phyloP scores from a whole-genome alignment of 2,113 vertebrate species.

The Oncorhynchus kisutch region DNA sequence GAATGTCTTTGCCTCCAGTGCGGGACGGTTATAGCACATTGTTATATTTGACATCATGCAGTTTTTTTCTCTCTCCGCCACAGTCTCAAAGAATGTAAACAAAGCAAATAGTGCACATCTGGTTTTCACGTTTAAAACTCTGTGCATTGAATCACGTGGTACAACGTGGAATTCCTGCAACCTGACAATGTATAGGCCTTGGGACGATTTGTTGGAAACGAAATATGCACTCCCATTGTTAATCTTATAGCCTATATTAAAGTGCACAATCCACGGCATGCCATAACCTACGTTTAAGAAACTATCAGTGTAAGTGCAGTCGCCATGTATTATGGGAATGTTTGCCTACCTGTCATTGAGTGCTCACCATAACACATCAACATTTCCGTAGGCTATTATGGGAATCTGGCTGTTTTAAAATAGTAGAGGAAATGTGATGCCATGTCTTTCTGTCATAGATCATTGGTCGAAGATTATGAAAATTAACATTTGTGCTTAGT shows the following conservation, averaged over 20 bases:
- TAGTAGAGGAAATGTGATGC: too few relatives aligned
- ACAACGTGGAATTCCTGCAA: slow-evolving; percentile 42
- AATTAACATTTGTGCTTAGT: slow-evolving; percentile 59
- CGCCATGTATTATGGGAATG: too few relatives aligned
- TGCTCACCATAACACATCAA: too few relatives aligned
- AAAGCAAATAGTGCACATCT: slow-evolving; percentile 85
- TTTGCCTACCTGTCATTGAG: too few relatives aligned
- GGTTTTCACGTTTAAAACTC: slow-evolving; percentile 79
- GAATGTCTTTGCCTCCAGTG: slow-evolving; percentile 2
- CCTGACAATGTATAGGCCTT: slow-evolving; percentile 13
- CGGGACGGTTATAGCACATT: slow-evolving; percentile 35
- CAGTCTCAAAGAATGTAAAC: slow-evolving; percentile 84
- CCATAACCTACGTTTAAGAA: too few relatives aligned
- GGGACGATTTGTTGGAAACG: background rate
- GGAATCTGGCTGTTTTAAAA: too few relatives aligned
- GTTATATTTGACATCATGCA: slow-evolving; percentile 72
- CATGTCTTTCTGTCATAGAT: background rate
- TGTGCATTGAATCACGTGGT: slow-evolving; percentile 41
- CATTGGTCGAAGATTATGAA: slow-evolving; percentile 34
- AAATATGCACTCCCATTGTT: slow-evolving; percentile 19
- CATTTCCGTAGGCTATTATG: too few relatives aligned
- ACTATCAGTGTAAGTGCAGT: too few relatives aligned
- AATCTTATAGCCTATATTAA: too few relatives aligned
- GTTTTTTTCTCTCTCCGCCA: slow-evolving; percentile 54
- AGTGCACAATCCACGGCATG: too few relatives aligned